A percentile compares a stretch with the other conserved stretches of the same genome.
Evolutionary conservation across 2,797 vertebrate genomes (phyloP).

Genomic region (Chaunax sp.): DNA sequence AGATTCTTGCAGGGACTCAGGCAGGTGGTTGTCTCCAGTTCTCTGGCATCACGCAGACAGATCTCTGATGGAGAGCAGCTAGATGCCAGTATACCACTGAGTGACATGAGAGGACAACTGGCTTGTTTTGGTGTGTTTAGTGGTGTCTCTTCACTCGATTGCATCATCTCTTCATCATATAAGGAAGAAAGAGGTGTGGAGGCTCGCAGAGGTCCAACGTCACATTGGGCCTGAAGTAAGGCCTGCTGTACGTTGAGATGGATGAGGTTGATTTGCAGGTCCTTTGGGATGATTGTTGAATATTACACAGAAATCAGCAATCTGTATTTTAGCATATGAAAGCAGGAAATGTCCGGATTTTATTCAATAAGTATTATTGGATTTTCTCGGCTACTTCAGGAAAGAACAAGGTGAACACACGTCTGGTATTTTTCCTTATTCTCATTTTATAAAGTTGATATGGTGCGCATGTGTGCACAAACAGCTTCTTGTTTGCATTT

Average conservation of each 20-base stretch:
- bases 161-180: slow-evolving; percentile 4
- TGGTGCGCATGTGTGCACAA: slow-evolving; percentile 4
- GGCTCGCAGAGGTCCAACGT: neutral
- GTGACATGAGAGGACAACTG: neutral
- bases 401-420: neutral
- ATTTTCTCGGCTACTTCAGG: neutral
- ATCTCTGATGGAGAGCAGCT: slow-evolving; percentile 42
- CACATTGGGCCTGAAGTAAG: too few relatives aligned
- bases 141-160: neutral
- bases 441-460: neutral
- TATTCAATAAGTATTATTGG: neutral
- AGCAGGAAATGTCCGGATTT: too few relatives aligned
- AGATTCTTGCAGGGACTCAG: slow-evolving; percentile 14
- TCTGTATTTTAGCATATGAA: too few relatives aligned
- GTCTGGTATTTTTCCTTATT: slow-evolving; percentile 10
- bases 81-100: slow-evolving; percentile 16
- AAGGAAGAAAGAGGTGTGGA: neutral
- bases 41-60: slow-evolving; percentile 26
- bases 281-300: neutral
- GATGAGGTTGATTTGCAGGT: too few relatives aligned
- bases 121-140: neutral
- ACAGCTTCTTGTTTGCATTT: too few relatives aligned
- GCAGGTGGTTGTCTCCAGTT: slow-evolving; percentile 35
- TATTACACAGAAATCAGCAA: too few relatives aligned
- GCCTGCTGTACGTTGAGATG: too few relatives aligned